Percentiles rank a stretch among this genome's conserved stretches.
Conservation (phyloP, 2,113 vertebrate species). For the Gavia stellata region DNA sequence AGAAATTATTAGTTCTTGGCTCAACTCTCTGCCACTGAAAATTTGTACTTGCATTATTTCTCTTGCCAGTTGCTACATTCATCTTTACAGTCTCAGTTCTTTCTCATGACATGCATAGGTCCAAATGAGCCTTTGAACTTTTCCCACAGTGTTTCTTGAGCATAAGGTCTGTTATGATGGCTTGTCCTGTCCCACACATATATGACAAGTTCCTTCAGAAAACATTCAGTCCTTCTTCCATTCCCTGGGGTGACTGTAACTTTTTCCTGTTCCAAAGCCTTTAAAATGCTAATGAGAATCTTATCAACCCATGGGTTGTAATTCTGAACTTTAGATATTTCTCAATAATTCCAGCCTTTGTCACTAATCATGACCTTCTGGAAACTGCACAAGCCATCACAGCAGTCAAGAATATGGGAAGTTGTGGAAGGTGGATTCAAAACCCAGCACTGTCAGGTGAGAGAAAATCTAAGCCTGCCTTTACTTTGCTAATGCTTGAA, state of each 20-base stretch:
- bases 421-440: background rate
- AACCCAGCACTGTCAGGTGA: background rate
- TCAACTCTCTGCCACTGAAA: background rate
- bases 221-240: background rate
- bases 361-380: background rate
- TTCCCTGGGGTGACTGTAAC: background rate
- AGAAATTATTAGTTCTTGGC: background rate
- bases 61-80: background rate
- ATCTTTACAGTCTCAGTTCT: background rate
- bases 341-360: background rate
- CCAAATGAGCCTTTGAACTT: background rate
- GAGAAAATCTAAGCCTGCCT: background rate
- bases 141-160: background rate
- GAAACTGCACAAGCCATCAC: background rate
- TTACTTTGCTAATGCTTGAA: background rate
- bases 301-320: background rate
- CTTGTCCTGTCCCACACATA: background rate
- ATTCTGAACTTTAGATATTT: background rate
- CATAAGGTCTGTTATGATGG: background rate
- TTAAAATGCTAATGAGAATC: background rate
- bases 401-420: background rate
- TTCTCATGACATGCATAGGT: background rate
- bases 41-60: background rate
- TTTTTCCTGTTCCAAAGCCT: background rate
- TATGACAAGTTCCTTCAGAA: background rate